phyloP scores from a whole-genome alignment of 2,113 vertebrate genomes.

The cat (Felis catus) region F.catus_Fca126_mat1.0 CM031419.1:135871001-135871500 shows the following conservation, averaged over 20 bases:
- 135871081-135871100: conserved; percentile 78
- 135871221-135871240: conserved; percentile 86
- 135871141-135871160: conserved; percentile 84
- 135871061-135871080: conserved; percentile 76
- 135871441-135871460: neutral
- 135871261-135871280: conserved; percentile 81
- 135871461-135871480: neutral
- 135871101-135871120: conserved; percentile 83
- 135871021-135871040: conserved; percentile 54
- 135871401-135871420: neutral
- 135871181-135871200: conserved; percentile 89
- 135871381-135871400: neutral
- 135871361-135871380: neutral
- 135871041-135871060: conserved; percentile 76
- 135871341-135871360: neutral
- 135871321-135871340: conserved; percentile 54
- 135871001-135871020: conserved; percentile 57
- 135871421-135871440: neutral
- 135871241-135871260: conserved; percentile 83
- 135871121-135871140: conserved; percentile 86
- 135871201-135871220: conserved; percentile 86
- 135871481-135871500: neutral
- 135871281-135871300: conserved; percentile 76
- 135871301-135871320: conserved; percentile 60
- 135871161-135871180: conserved; percentile 90